Evolutionary conservation across 2,888 invertebrate genomes (phyloP), one percentile per base, ranked within the genome.

Genomic region (Coecobrya sp.): DNA sequence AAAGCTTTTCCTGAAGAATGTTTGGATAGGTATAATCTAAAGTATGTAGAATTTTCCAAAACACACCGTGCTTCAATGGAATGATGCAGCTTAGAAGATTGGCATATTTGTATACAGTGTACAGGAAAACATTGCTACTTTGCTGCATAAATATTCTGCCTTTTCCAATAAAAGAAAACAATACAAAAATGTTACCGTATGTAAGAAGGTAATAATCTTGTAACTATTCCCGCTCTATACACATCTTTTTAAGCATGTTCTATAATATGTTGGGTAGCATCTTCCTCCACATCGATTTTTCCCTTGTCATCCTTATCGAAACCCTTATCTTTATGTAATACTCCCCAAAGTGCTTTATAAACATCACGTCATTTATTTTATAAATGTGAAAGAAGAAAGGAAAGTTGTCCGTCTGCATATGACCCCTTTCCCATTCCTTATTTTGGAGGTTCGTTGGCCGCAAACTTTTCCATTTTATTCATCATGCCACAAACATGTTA

Each of bases 271-370:
- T 86, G 10, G 52, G 30, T 70, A 19, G 8, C 27, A 86, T 81
- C 88, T 42, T 91, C 86, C 62, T 86, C 55, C 36, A 79, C 68
- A 91, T 91, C 86, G 90, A 91, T 91, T 91, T 89, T 91, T 84
- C 42, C 45, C 65, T 65, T 76, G 90, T 79, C 90, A 65, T 55
- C 79, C 90, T 86, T 85, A 86, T 89, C 89, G 62, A 89, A 59
- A 22, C 65, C 65, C 79, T 91, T 91, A 91, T 91, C 79, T 86
- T 91, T 91, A 79, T 73, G 76, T 86, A 81, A 93, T 84, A 25
- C 55, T 93, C 82, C 87, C 86, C 59, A 86, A 82, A 82, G 93
- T 81, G 76, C 81, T 87, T 81, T 85, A 89, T 73, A 88, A 92
- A 92, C 81, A 86, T 91, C 70, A 42, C 25, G 42, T 52, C 68